These are phyloP conservation scores for Scaptomyza reducta DNA, from an alignment of 2,888 invertebrate genomes.

Conservation along the genomic window DNA sequence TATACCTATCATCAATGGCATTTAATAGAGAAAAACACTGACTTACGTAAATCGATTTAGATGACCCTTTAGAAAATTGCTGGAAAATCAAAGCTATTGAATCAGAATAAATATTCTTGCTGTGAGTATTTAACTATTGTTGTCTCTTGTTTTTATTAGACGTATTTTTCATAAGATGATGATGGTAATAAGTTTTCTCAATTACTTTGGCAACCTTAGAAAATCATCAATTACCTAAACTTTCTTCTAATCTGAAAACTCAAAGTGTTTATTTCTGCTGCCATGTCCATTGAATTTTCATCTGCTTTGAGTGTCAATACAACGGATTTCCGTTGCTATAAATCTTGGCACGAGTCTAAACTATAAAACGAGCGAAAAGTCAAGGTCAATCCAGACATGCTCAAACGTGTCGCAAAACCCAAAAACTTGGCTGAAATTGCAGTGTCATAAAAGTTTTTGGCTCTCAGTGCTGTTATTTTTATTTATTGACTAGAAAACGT, in stretches of 20 bases:
- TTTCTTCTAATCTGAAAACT: not conserved
- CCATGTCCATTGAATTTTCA: conserved; percentile 34
- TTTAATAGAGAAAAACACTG: not conserved
- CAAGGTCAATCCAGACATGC: conserved; percentile 27
- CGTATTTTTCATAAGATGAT: no score
- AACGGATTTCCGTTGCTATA: conserved; percentile 75
- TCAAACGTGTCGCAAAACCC: conserved; percentile 32
- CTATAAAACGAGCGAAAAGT: conserved; percentile 27
- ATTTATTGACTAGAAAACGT: conserved; percentile 26
- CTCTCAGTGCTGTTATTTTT: conserved; percentile 14
- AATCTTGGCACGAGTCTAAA: conserved; percentile 52
- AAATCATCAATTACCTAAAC: not conserved
- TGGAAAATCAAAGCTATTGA: no score
- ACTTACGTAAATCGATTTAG: no score
- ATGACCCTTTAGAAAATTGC: no score
- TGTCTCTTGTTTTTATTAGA: no score
- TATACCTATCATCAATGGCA: not conserved
- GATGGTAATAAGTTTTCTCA: no score
- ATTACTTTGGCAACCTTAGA: no score
- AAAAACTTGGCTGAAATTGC: conserved; percentile 49
- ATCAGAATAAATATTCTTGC: no score
- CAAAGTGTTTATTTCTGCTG: not conserved
- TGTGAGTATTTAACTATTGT: no score
- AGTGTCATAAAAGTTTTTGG: conserved; percentile 60
- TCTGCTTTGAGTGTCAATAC: conserved; percentile 61